Conservation (phyloP, 2,113 vertebrate species). For the Urocolius indicus region DNA sequence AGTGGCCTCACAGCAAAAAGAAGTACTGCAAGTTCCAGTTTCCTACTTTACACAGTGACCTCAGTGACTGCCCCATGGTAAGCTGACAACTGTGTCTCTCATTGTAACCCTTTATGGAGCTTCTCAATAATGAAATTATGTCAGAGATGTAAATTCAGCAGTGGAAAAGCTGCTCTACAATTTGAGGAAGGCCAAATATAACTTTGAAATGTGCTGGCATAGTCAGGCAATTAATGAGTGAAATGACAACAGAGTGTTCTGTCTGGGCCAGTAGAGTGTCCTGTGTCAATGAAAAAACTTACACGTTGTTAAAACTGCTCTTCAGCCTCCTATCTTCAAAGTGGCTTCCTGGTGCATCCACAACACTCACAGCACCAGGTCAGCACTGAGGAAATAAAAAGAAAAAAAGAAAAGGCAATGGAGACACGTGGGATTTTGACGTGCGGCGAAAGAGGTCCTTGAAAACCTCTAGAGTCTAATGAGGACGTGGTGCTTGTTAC, state of each 20-base stretch:
- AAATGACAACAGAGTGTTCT: background rate
- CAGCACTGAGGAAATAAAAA: background rate
- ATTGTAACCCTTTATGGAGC: background rate
- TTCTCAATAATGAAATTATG: accelerated
- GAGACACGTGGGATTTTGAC: background rate
- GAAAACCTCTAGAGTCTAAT: background rate
- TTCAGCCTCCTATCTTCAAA: background rate
- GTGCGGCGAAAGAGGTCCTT: background rate
- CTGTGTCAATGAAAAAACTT: background rate
- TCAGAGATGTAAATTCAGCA: background rate
- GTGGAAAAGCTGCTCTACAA: background rate
- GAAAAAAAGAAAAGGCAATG: background rate
- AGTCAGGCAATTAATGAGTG: background rate
- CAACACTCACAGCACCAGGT: background rate
- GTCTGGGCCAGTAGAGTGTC: background rate
- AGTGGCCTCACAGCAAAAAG: background rate
- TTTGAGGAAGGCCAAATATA: background rate
- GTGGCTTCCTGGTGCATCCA: background rate
- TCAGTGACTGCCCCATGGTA: background rate
- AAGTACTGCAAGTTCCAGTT: background rate
- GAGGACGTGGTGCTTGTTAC: background rate
- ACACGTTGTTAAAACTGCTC: background rate
- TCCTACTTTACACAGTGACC: background rate
- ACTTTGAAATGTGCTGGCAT: background rate
- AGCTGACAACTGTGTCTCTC: background rate